Base-by-base conservation (phyloP, 2,888 invertebrate species). In the Agrypnus murinus region DNA sequence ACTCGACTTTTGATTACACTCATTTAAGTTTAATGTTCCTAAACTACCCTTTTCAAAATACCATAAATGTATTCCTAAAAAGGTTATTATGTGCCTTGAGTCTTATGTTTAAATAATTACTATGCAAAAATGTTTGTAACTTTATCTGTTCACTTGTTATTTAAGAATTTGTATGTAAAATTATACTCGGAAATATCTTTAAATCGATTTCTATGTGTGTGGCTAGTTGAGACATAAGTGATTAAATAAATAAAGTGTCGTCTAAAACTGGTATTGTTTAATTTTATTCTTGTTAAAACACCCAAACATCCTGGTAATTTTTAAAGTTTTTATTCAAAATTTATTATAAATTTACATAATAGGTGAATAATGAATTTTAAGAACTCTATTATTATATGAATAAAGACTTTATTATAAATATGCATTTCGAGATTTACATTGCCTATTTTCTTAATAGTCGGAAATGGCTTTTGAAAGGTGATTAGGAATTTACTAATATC, bases 261-360 rank as follows among this genome's bases (percentile, higher is more conserved):
- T 38, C 48, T 45, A 59, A 66, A 66, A 66, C 66, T 58, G 59
- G 66, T 66, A 66, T 66, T 66, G 50, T 66, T 66, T 36, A 36
- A 66, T 59, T 66, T 58, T 59, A 55, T 48, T 36, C 36, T 17
- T 40, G 40, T 40, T 25, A 25, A 25, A 25, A 25, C 25, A 25
- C 25, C 25, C 25, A 25, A 25, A 25, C 25, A 25, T 25, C 25
- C 25, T 25, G 25, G 25, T 25, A 25, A 25, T 25, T 25, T 25
- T 25, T 2, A 25, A 25, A 25, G 3, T 25, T 25, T 25, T 25
- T 25, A 25, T 25, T 25, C 25, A 25, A 25, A 25, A 25, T 25
- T 25, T 25, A 25, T 25, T 25, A 25, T 25, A 25, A 25, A 25
- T 25, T 25, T 25, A 25, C 25, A 25, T 25, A 25, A 25, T 25